Conservation (phyloP, 2,797 vertebrate genomes). For the Oreonectes daqikongensis region DNA sequence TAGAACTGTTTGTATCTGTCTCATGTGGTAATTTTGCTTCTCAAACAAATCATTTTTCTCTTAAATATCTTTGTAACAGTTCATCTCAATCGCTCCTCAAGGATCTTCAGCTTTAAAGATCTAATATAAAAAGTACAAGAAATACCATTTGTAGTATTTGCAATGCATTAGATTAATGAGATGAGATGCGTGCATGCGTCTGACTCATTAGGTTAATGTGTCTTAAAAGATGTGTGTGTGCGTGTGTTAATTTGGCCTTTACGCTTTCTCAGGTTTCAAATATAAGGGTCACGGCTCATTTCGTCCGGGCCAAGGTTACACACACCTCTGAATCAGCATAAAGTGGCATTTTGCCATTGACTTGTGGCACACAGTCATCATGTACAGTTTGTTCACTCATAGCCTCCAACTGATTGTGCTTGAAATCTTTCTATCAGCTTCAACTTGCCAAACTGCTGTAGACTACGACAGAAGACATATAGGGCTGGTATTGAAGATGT, state of each 20-base stretch:
- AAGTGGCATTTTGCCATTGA: neutral
- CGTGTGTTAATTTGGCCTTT: slow-evolving; percentile 54
- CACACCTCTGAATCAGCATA: slow-evolving; percentile 34
- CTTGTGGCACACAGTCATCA: slow-evolving; percentile 3
- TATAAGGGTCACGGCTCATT: slow-evolving; percentile 59
- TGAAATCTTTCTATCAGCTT: neutral
- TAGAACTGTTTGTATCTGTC: slow-evolving; percentile 52
- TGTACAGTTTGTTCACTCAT: slow-evolving; percentile 5
- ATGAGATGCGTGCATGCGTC: slow-evolving; percentile 10
- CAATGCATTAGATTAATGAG: neutral
- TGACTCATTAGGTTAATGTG: slow-evolving; percentile 12
- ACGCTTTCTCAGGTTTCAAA: slow-evolving; percentile 63
- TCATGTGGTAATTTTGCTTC: slow-evolving; percentile 34
- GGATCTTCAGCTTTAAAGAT: neutral
- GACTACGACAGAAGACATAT: neutral
- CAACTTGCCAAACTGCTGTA: neutral
- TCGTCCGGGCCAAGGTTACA: slow-evolving; percentile 51
- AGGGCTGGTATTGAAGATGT: neutral
- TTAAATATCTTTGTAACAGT: neutral
- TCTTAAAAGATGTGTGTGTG: slow-evolving; percentile 9
- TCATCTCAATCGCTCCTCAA: slow-evolving; percentile 11
- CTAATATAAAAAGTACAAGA: neutral
- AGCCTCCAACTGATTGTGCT: neutral
- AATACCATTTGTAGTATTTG: neutral
- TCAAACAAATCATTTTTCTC: no score